A percentile compares a stretch with the other conserved stretches of the same genome.
These are phyloP conservation scores for Cerastis rubricosa DNA, from an alignment of 2,888 invertebrate species.

Conservation along the genomic window DNA sequence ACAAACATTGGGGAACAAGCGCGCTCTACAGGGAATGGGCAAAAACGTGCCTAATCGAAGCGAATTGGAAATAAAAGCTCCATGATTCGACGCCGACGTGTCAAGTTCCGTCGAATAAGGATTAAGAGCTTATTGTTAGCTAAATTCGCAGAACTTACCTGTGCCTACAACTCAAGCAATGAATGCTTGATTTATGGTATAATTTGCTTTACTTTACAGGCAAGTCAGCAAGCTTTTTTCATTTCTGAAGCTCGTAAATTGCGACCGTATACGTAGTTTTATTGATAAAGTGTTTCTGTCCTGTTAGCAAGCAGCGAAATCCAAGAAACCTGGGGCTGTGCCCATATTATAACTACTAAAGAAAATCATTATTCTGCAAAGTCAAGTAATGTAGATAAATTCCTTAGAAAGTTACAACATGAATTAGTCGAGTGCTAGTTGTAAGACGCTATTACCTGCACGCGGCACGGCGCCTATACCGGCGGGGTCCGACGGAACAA, in stretches of 20 bases:
- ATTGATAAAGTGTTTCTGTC: conserved; percentile 19
- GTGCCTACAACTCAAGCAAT: conserved; percentile 60
- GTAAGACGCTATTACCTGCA: conserved; percentile 58
- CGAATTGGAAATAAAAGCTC: conserved; percentile 79
- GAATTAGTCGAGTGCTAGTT: conserved; percentile 51
- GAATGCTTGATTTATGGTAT: conserved; percentile 66
- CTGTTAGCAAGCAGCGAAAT: conserved; percentile 13
- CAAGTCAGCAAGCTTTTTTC: conserved; percentile 50
- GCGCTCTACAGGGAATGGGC: conserved; percentile 72
- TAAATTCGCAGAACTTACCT: conserved; percentile 79
- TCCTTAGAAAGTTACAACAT: conserved; percentile 46
- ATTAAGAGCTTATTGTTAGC: conserved; percentile 85
- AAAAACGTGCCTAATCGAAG: conserved; percentile 85
- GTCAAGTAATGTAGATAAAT: conserved; percentile 22
- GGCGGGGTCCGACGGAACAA: conserved; percentile 41
- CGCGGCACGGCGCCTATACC: conserved; percentile 35
- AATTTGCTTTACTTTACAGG: conserved; percentile 56
- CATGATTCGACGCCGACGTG: conserved; percentile 79
- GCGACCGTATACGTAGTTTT: conserved; percentile 27
- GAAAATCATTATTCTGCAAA: not conserved
- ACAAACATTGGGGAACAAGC: conserved; percentile 81
- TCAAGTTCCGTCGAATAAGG: conserved; percentile 79
- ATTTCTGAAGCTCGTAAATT: conserved; percentile 54
- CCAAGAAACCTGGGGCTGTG: not conserved
- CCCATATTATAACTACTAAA: not conserved